Base-by-base conservation (phyloP, 2,888 invertebrate genomes). In the Blastobasis adustella region DNA sequence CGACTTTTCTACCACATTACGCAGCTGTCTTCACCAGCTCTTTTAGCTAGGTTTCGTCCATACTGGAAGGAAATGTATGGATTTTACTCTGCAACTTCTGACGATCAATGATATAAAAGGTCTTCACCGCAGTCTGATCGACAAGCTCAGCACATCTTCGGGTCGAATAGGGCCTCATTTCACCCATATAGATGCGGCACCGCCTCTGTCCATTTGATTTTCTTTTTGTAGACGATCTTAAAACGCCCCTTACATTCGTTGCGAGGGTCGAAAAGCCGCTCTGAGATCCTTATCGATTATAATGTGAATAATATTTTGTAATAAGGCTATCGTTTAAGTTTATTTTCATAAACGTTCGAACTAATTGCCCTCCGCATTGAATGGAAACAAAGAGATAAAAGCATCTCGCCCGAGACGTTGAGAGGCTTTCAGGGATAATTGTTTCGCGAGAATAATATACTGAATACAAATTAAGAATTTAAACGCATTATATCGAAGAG, bases 241-340 rank as follows among this genome's bases (percentile, higher is more conserved):
- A 59, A 69, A 74, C 76, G 73, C 78, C 77, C 77, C 73, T 66
- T 63, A 68, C 71, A 71, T 71, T 67, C 63, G 68, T 62, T 61
- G 69, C 65, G 67, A 67, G 74, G 71, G 69, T 67, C 67, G 66
- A 66, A 67, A 69, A 67, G 65, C 69, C 65, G 65, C 63, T 60
- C 58, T 58, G 58, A 70, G 82, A 81, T 82, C 65, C 23, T 67
- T 80, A 81, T 81, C 80, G 68, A 64, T 58, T 69, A 67, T 69
- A 67, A 70, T 66, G 69, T 59, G 64, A 71, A 74, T 67, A 75
- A 72, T 69, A 71, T 77, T 78, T 73, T 69, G 69, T 78, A 71
- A 73, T 76, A 72, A 73, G 68, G 63, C 63, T 72, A 69, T 71
- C 62, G 65, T 61, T 58, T 58, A 59, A 58, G 65, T 71, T 77